These are phyloP conservation scores for Neosalanx taihuensis DNA, from an alignment of 2,797 vertebrate species.

Conservation along the genomic window DNA sequence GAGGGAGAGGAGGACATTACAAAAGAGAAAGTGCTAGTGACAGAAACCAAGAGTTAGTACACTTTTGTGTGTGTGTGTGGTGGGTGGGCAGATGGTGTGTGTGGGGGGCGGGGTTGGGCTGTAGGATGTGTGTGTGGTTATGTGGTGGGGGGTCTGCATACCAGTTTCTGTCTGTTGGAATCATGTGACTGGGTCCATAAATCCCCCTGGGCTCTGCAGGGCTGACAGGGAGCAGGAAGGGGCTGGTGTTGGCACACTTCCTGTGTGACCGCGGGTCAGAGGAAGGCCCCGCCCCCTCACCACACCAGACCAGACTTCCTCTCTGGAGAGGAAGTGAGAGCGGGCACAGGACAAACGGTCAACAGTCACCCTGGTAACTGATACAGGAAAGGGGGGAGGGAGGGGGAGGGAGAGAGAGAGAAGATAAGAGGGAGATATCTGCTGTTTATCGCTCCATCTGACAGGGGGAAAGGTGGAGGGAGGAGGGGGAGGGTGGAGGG, in stretches of 20 bases:
- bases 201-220: slow-evolving; percentile 32
- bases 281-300: slow-evolving; percentile 22
- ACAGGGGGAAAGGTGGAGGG: slow-evolving; percentile 22
- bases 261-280: slow-evolving; percentile 37
- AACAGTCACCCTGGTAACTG: slow-evolving; percentile 45
- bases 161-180: background rate
- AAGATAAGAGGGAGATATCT: slow-evolving; percentile 45
- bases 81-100: background rate
- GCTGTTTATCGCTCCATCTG: slow-evolving; percentile 52
- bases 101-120: too few species aligned
- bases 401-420: slow-evolving; percentile 16
- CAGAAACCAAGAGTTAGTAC: background rate
- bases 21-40: background rate
- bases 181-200: slow-evolving; percentile 19
- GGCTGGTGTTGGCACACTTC: slow-evolving; percentile 46
- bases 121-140: slow-evolving; percentile 19
- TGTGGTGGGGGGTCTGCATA: background rate
- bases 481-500: too few species aligned
- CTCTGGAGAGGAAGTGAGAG: slow-evolving; percentile 54
- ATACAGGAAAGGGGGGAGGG: slow-evolving; percentile 2
- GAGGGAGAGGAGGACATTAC: too few species aligned
- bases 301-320: slow-evolving; percentile 53
- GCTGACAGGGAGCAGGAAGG: slow-evolving; percentile 42
- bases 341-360: slow-evolving; percentile 52
- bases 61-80: slow-evolving; percentile 18